Evolutionary conservation across 2,113 vertebrate species (phyloP), one percentile per base, ranked within the genome.

Genomic region (Pomatorhinus ruficollis): DNA sequence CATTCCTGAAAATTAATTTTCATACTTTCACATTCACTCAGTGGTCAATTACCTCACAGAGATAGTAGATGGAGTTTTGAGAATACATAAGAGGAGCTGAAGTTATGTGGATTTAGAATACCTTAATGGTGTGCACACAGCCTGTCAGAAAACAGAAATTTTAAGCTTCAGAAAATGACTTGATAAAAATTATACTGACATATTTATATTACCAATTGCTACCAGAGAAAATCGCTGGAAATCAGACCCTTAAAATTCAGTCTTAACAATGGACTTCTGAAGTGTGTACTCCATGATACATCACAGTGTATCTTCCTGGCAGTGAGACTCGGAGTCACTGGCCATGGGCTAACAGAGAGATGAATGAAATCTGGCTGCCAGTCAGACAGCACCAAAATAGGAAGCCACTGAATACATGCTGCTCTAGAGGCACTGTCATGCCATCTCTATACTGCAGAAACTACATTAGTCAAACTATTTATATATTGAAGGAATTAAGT

Each of bases 1-100:
- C 49, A 88, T 76, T 82, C 21, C 52, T 83, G 83, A 90, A 88
- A 93, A 90, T 52, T 52, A 69, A 90, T 90, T 87, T 94, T 64
- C 19, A 31, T 17, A 50, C 49, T 83, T 81, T 72, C 50, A 72
- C 47, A 83, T 83, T 89, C 44, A 75, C 12, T 90, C 21, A 52
- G 31, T 53, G 28, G 31, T 79, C 78, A 93, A 79, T 53, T 93
- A 76, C 57, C 40, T 88, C 85, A 31, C 25, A 61, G 31, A 65
- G 35, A 76, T n/a, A 82, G 31, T 61, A 90, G 39, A 76, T 13
- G 18, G 61, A 56, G 44, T 53, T 94, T 94, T 44, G 28, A 93
- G 28, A 57, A 91, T 31, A 68, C 11, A 6, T 31, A 93, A 87
- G 12, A 71, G 49, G 13, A 56, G 57, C 21, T 54, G 6, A 69